Conservation (phyloP, 1,140 invertebrate genomes). For the Drosophila kepulauana region DNA sequence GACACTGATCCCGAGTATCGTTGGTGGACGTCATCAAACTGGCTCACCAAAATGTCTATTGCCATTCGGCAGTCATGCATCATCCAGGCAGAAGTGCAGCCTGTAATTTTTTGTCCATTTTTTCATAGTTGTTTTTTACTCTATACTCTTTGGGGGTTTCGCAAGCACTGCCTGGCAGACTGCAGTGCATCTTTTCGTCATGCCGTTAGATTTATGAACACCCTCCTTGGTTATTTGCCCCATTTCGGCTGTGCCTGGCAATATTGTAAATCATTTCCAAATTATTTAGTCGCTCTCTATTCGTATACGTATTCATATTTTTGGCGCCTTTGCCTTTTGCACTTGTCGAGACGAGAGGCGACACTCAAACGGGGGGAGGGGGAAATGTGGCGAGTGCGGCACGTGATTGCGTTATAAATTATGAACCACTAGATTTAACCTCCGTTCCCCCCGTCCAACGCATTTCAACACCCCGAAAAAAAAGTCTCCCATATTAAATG, state of each 20-base stretch:
- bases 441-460: not conserved
- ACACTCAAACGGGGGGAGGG: not conserved
- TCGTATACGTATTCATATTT: constrained; percentile 79
- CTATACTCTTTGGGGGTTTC: not conserved
- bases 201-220: constrained; percentile 78
- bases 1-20: not conserved
- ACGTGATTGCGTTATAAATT: constrained; percentile 83
- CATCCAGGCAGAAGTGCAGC: constrained; percentile 57
- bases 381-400: constrained; percentile 53
- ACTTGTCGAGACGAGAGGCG: not conserved
- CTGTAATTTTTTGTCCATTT: constrained; percentile 58
- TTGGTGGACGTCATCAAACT: not conserved
- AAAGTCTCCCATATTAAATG: not conserved
- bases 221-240: constrained; percentile 18
- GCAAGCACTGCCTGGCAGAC: constrained; percentile 10
- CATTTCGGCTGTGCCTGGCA: constrained; percentile 44
- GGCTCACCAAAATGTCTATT: not conserved
- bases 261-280: constrained; percentile 83
- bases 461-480: not conserved
- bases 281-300: constrained; percentile 79
- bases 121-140: not conserved
- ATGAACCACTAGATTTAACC: constrained; percentile 68
- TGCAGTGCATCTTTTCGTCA: constrained; percentile 81
- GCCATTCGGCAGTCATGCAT: constrained; percentile 63
- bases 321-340: constrained; percentile 63